Conservation (phyloP, 2,888 invertebrate species). For the Apantesis nais region DNA sequence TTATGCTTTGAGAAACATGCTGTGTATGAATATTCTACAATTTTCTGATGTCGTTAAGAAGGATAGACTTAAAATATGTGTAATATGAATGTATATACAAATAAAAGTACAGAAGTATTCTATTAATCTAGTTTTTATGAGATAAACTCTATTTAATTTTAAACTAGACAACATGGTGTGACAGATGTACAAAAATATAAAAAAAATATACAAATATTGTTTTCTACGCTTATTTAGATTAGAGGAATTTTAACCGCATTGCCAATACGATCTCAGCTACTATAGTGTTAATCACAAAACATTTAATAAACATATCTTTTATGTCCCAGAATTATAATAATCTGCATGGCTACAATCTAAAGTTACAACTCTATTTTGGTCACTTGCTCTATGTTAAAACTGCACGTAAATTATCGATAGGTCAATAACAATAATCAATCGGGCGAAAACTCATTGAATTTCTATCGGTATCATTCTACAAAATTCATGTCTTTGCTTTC, state of each 20-base stretch:
- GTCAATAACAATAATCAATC: not conserved
- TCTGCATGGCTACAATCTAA: not conserved
- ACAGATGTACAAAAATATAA: not conserved
- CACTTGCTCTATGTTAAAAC: no score
- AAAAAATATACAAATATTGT: no score
- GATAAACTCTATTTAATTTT: no score
- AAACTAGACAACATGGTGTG: no score
- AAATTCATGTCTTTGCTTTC: no score
- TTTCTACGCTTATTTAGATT: not conserved
- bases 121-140: no score
- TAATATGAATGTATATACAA: no score
- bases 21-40: conserved; percentile 13
- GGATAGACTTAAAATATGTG: no score
- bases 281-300: not conserved
- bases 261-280: not conserved
- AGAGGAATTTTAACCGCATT: not conserved
- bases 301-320: not conserved
- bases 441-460: not conserved
- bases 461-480: not conserved
- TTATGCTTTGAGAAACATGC: conserved; percentile 15
- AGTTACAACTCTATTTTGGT: not conserved
- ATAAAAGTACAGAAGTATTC: no score
- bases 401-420: no score
- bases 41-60: not conserved
- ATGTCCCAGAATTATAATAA: not conserved